Evolutionary conservation across 2,888 invertebrate species (phyloP).

Genomic region (Sphaerophoria rueppellii): DNA sequence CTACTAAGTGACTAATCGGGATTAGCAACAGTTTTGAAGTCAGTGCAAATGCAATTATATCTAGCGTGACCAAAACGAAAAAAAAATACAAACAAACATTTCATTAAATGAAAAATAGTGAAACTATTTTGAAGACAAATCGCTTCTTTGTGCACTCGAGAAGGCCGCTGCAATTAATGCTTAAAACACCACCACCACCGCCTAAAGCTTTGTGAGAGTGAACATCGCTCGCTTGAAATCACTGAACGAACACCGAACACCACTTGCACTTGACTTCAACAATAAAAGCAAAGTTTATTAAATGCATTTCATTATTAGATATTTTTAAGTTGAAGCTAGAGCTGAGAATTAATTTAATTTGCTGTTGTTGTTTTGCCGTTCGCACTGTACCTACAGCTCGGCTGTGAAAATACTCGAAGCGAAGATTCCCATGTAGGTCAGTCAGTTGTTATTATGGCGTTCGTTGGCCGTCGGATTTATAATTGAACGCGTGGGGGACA

Average conservation of each 20-base stretch:
- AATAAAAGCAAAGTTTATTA: conserved; percentile 15
- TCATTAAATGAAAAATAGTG: conserved; percentile 44
- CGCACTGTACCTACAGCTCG: neutral
- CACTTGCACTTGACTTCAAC: conserved; percentile 36
- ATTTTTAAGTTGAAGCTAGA: conserved; percentile 7
- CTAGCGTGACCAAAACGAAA: conserved; percentile 51
- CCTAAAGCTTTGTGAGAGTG: neutral
- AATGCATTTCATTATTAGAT: neutral
- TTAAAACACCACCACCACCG: neutral
- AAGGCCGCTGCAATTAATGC: conserved; percentile 40
- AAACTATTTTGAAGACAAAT: conserved; percentile 57
- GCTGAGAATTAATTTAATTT: conserved; percentile 35
- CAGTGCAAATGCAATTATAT: conserved; percentile 21
- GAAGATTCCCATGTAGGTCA: conserved; percentile 62
- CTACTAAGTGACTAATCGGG: conserved; percentile 22
- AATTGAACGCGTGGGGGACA: conserved; percentile 50
- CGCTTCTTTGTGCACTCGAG: conserved; percentile 23
- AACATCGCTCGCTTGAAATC: conserved; percentile 23
- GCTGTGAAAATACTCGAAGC: neutral
- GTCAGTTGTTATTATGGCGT: conserved; percentile 4
- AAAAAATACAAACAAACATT: conserved; percentile 16
- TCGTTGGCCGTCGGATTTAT: conserved; percentile 14
- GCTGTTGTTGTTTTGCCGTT: neutral
- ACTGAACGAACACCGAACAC: conserved; percentile 6
- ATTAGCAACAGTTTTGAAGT: conserved; percentile 6